Base-by-base conservation (phyloP, 2,888 invertebrate genomes). In the Bursaphelenchus okinawaensis region DNA sequence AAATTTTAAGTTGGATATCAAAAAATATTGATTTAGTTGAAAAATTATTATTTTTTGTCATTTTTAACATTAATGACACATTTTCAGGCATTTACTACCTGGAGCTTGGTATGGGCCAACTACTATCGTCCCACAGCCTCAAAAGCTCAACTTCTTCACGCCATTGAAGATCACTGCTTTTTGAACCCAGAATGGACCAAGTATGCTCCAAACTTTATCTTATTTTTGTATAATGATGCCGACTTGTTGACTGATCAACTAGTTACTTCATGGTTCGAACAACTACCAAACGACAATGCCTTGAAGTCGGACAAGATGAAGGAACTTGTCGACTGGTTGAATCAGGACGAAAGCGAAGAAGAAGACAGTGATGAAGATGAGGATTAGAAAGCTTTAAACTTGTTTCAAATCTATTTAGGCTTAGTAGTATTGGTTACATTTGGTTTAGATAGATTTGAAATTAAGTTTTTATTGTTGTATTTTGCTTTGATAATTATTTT, bases 81-180 rank as follows among this genome's bases (percentile, higher is more conserved):
- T n/a, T 69, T 77, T 57, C 55, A 75, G 69, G 58, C 76, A 12
- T 64, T 72, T n/a, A 54, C 28, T 23, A 29, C 62, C 20, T 79
- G 78, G 76, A 68, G 57, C 24, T 28, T 26, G 6, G 28, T 79
- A n/a, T 77, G 77, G 68, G 24, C 63, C 12, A 76, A 77, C 57
- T 79, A 78, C 62, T 79, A 76, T 69, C 68, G 62, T 40, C 60
- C 68, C 7, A 20, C 60, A 7, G 57, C 60, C 19, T 63, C 64
- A 8, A 60, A 76, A 52, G 66, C 73, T 28, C 75, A 78, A 65
- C 58, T 78, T 50, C 63, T 78, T 16, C 56, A 74, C 29, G 76
- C 75, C n/a, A 63, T 79, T 7, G 79, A 79, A 66, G 75, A 66
- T 24, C 59, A 61, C 27, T 23, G 69, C 50, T 0, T 24, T 40